phyloP scores from a whole-genome alignment of 2,888 invertebrate genomes.

The Trachelus iudaicus region DNA sequence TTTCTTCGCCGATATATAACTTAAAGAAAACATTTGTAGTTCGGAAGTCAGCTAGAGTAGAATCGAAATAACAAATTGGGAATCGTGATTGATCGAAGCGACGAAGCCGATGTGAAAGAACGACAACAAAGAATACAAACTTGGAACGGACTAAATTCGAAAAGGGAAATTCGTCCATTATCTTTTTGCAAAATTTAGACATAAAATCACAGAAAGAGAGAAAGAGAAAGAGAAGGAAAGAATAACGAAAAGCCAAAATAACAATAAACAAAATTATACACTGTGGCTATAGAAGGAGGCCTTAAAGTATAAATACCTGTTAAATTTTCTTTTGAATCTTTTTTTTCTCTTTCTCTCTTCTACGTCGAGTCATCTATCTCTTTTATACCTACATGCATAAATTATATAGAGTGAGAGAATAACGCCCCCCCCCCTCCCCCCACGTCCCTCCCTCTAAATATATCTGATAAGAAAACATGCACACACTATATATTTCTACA shows the following conservation, averaged over 20 bases:
- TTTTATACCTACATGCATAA: slow-evolving; percentile 15
- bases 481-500: slow-evolving; percentile 30
- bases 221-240: not conserved
- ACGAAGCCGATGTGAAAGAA: not conserved
- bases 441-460: not conserved
- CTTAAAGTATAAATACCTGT: slow-evolving; percentile 15
- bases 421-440: not conserved
- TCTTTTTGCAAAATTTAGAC: not conserved
- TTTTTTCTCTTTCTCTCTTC: not conserved
- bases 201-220: not conserved
- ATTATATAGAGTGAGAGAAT: slow-evolving; percentile 3
- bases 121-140: too few relatives aligned
- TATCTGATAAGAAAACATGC: not conserved
- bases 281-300: slow-evolving; percentile 1
- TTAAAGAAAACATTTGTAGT: not conserved
- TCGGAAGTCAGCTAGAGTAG: not conserved
- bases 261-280: not conserved
- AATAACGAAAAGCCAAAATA: not conserved
- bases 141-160: not conserved
- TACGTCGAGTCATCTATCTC: not conserved
- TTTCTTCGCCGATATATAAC: not conserved
- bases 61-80: not conserved
- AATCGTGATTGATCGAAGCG: not conserved
- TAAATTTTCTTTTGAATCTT: not conserved
- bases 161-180: not conserved